phyloP scores from a whole-genome alignment of 2,113 vertebrate species.

The Girardinichthys multiradiatus region DNA sequence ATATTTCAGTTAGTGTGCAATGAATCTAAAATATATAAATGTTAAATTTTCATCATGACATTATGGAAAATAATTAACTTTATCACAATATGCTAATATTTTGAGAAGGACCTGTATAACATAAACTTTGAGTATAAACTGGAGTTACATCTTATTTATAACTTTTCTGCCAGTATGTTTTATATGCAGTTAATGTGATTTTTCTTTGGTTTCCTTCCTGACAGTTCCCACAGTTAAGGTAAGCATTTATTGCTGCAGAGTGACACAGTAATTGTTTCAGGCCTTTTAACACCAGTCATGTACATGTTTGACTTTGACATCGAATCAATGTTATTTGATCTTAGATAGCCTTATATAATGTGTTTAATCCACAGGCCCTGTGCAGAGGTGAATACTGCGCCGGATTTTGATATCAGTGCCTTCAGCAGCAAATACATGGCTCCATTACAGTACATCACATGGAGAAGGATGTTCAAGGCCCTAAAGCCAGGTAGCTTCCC shows the following conservation, averaged over 20 bases:
- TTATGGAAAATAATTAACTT: no score
- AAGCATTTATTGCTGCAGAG: slow-evolving; percentile 32
- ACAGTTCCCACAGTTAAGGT: slow-evolving; percentile 76
- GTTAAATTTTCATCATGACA: no score
- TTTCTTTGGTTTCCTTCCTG: slow-evolving; percentile 31
- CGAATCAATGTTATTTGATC: slow-evolving; percentile 12
- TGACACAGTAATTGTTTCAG: slow-evolving; percentile 13
- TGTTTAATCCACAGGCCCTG: slow-evolving; percentile 46
- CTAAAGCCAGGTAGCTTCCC: slow-evolving; percentile 81
- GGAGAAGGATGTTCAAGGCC: slow-evolving; percentile 83
- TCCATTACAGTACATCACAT: slow-evolving; percentile 86
- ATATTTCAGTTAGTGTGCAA: no score
- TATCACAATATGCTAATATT: no score
- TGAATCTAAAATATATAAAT: no score
- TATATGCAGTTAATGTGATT: slow-evolving; percentile 25
- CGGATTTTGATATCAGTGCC: slow-evolving; percentile 67
- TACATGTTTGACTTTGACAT: slow-evolving; percentile 7
- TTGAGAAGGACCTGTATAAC: no score
- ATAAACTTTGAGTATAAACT: not conserved
- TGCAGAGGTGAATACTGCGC: slow-evolving; percentile 43
- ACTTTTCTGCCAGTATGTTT: not conserved
- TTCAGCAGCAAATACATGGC: slow-evolving; percentile 77
- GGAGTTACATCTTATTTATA: not conserved
- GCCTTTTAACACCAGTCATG: slow-evolving; percentile 11
- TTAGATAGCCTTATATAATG: slow-evolving; percentile 7